Conservation (phyloP, 2,888 invertebrate genomes). For the Lordiphosa andalusiaca region DNA sequence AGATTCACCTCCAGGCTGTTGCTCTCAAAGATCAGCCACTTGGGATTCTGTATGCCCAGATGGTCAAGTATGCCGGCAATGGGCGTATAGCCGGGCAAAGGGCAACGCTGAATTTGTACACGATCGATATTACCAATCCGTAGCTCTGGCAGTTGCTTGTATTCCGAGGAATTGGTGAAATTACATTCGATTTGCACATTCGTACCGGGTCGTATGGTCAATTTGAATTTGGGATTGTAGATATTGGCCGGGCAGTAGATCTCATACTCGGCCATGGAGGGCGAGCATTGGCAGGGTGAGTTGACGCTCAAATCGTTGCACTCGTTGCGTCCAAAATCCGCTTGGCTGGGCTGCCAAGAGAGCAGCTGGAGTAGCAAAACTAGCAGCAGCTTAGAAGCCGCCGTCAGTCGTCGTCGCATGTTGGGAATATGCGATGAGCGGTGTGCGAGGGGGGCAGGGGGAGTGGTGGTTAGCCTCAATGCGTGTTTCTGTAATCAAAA, state of each 20-base stretch:
- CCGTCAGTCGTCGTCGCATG: slow-evolving; percentile 29
- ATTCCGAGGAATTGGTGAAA: slow-evolving; percentile 71
- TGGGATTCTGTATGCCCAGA: slow-evolving; percentile 75
- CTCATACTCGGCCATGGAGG: slow-evolving; percentile 74
- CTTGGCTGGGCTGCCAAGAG: slow-evolving; percentile 28
- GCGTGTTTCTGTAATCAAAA: slow-evolving; percentile 10
- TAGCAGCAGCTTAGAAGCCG: slow-evolving; percentile 39
- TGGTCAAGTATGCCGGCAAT: slow-evolving; percentile 78
- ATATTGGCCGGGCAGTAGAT: slow-evolving; percentile 75
- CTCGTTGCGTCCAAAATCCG: slow-evolving; percentile 63
- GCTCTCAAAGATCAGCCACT: slow-evolving; percentile 82
- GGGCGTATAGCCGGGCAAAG: slow-evolving; percentile 79
- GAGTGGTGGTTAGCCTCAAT: background rate
- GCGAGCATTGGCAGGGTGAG: slow-evolving; percentile 74
- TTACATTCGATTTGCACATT: slow-evolving; percentile 78
- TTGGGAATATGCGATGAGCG: background rate
- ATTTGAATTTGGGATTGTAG: slow-evolving; percentile 73
- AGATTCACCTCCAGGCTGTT: slow-evolving; percentile 82
- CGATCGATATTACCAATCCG: slow-evolving; percentile 70
- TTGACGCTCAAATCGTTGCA: slow-evolving; percentile 67
- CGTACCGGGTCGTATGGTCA: slow-evolving; percentile 70
- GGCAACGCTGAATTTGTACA: slow-evolving; percentile 78
- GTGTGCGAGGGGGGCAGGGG: background rate
- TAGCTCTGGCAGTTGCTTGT: slow-evolving; percentile 72
- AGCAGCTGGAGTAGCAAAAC: slow-evolving; percentile 33